These are phyloP conservation scores for Toxonevra muliebris DNA, from an alignment of 2,888 invertebrate species.

Conservation along the genomic window DNA sequence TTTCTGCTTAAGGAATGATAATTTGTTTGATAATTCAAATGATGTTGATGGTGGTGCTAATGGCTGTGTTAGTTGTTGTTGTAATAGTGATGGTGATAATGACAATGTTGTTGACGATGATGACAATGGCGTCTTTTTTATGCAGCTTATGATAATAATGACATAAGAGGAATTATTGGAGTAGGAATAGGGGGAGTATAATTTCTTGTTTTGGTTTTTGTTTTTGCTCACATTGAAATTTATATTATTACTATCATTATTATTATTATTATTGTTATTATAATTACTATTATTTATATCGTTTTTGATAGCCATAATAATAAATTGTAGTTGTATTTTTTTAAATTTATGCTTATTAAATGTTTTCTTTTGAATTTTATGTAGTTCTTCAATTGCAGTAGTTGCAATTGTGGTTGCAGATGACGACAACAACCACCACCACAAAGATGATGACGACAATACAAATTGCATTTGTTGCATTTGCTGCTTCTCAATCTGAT, in stretches of 20 bases:
- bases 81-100: conserved; percentile 17
- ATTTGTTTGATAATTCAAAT: conserved; percentile 9
- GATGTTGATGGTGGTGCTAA: conserved; percentile 27
- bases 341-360: conserved; percentile 52
- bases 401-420: conserved; percentile 35
- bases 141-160: conserved; percentile 16
- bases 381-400: conserved; percentile 41
- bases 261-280: conserved; percentile 35
- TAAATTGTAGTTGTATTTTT: conserved; percentile 52
- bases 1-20: conserved; percentile 22
- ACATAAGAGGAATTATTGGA: conserved; percentile 24
- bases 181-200: conserved; percentile 30
- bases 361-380: conserved; percentile 42
- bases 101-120: conserved; percentile 20
- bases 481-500: conserved; percentile 50
- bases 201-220: conserved; percentile 33
- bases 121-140: conserved; percentile 27
- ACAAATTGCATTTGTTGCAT: conserved; percentile 40
- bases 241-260: conserved; percentile 41
- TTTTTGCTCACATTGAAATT: conserved; percentile 41
- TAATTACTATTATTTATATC: conserved; percentile 44
- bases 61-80: conserved; percentile 19
- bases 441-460: conserved; percentile 39
- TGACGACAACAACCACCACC: conserved; percentile 31
- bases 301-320: conserved; percentile 44